Evolutionary conservation across 2,797 vertebrate species (phyloP), one percentile per base, ranked within the genome.

Genomic region (Hemitrygon akajei): DNA sequence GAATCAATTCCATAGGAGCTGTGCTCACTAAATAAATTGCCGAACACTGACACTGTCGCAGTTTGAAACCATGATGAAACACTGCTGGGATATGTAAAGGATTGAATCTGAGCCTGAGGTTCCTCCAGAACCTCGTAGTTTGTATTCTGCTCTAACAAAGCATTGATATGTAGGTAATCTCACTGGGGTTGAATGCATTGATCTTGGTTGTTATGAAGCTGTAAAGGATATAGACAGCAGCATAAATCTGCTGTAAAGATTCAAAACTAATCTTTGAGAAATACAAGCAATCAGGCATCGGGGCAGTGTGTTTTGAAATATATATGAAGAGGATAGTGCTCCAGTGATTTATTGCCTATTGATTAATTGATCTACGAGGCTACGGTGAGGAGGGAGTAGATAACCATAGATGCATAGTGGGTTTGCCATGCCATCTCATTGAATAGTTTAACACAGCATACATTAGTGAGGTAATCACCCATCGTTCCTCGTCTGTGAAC

Each of bases 161-260:
- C 71, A 76, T 75, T 76, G 91, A 40, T 58, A 5, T 93, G 91
- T 27, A 56, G 91, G 91, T 76, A 93, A 93, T 75, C 91, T 93
- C 47, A 18, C 12, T 76, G 71, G 71, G 91, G 76, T 58, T 93
- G 91, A 93, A 93, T 93, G 37, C 71, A 93, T 93, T 93, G 91
- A 93, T 93, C 22, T n/a, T 14, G 0, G 40, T 27, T n/a, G 66
- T 93, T 93, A 93, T 76, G 71, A 93, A 93, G 91, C 71, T 93
- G 91, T 76, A 93, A 93, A 76, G 69, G 91, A 76, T 58, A 76
- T n/a, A 76, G 91, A 75, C 71, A 58, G 71, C 40, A 76, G 73
- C 71, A 93, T 93, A 93, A 93, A 76, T 93, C 91, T 76, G 37
- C 91, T n/a, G 37, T n/a, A 93, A 76, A 76, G 91, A 93, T 93